Evolutionary conservation across 2,888 invertebrate genomes (phyloP).

Genomic region (Sthenelais limicola): DNA sequence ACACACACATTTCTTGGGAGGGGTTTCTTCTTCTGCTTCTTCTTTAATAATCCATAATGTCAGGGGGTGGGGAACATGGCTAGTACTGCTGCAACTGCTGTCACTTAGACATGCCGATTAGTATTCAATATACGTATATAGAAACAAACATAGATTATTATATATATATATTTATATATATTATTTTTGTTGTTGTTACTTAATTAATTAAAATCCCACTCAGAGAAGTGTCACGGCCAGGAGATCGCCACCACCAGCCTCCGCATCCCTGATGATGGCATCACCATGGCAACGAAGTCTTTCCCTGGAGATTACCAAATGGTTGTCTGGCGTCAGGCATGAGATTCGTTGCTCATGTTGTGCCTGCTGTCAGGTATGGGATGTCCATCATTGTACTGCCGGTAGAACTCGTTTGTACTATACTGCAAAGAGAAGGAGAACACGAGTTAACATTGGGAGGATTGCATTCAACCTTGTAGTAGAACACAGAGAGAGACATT

Average conservation of each 20-base stretch:
- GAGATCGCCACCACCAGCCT: constrained; percentile 31
- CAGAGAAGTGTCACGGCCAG: constrained; percentile 14
- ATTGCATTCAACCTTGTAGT: no score
- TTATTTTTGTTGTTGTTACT: no score
- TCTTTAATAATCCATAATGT: no score
- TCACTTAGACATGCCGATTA: no score
- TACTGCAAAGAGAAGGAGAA: constrained; percentile 45
- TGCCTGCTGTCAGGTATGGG: constrained; percentile 27
- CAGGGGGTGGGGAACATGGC: no score
- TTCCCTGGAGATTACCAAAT: constrained; percentile 33
- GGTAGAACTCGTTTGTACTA: constrained; percentile 53
- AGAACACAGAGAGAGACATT: no score
- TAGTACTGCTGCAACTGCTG: no score
- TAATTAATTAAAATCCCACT: constrained; percentile 25
- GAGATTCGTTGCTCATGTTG: constrained; percentile 30
- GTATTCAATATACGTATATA: no score
- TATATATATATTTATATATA: no score
- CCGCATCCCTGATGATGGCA: constrained; percentile 24
- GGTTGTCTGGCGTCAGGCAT: constrained; percentile 36
- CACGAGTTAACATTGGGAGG: background rate
- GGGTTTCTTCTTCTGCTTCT: no score
- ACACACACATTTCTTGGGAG: no score
- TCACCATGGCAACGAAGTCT: constrained; percentile 11
- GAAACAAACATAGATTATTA: no score
- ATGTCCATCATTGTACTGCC: constrained; percentile 50